Percentiles rank a stretch among this genome's conserved stretches.
Evolutionary conservation across 2,888 invertebrate genomes (phyloP).

Genomic region (Nipponacmea schrenckii): DNA sequence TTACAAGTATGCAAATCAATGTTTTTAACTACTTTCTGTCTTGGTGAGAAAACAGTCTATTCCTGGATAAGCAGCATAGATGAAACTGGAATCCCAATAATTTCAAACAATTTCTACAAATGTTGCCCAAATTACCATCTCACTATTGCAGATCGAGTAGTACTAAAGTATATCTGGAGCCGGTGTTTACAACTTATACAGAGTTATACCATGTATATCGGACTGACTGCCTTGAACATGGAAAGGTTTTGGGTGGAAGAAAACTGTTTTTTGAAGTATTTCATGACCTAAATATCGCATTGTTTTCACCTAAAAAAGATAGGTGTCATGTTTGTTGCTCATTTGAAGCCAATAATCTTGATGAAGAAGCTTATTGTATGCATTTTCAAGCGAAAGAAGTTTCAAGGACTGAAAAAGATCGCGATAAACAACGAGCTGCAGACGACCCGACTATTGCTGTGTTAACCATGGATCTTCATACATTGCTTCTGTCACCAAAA

Average conservation of each 20-base stretch:
- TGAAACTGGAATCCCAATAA: conserved; percentile 2
- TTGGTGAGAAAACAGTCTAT: conserved; percentile 1
- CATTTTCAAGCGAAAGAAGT: conserved; percentile 3
- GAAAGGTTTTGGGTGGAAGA: not conserved
- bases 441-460: conserved; percentile 4
- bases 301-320: conserved; percentile 20
- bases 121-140: conserved; percentile 11
- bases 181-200: not conserved
- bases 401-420: conserved; percentile 6
- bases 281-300: conserved; percentile 10
- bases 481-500: conserved; percentile 15
- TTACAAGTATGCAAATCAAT: conserved; percentile 14
- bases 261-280: conserved; percentile 6
- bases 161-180: conserved; percentile 6
- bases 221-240: not conserved
- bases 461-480: conserved; percentile 17
- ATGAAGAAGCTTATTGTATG: not conserved
- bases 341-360: not conserved
- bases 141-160: conserved; percentile 10
- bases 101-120: not conserved
- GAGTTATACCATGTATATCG: not conserved
- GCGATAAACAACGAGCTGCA: conserved; percentile 11
- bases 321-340: conserved; percentile 14
- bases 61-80: not conserved
- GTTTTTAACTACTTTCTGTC: conserved; percentile 8